These are phyloP conservation scores for Archegozetes longisetosus DNA, from an alignment of 1,140 invertebrate species.

Conservation along the genomic window DNA sequence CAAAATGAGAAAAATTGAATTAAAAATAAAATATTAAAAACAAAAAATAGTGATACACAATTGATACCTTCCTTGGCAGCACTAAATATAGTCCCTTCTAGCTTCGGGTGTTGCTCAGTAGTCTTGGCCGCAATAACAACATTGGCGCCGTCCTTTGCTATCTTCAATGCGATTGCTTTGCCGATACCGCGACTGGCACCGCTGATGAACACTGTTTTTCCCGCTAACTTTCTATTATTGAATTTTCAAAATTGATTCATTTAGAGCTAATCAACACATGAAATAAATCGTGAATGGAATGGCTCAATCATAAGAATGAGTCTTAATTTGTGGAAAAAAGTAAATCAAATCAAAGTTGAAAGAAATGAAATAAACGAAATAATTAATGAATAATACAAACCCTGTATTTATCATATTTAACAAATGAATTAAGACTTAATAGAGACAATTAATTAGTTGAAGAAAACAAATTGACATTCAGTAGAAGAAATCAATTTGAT, in stretches of 20 bases:
- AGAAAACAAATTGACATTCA: too few species aligned
- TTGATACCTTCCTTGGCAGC: conserved; percentile 94
- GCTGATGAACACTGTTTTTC: conserved; percentile 82
- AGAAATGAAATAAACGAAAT: too few species aligned
- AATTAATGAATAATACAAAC: neutral
- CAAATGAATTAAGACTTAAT: too few species aligned
- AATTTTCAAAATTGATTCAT: neutral
- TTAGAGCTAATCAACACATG: neutral
- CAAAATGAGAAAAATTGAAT: neutral
- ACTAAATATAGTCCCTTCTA: conserved; percentile 94
- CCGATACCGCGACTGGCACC: conserved; percentile 95
- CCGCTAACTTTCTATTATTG: conserved; percentile 43
- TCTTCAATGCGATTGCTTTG: conserved; percentile 86
- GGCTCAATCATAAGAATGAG: too few species aligned
- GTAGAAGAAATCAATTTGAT: too few species aligned
- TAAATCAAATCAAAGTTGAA: too few species aligned
- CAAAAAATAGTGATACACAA: too few species aligned
- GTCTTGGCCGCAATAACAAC: conserved; percentile 91
- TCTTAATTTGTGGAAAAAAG: too few species aligned
- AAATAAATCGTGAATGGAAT: too few species aligned
- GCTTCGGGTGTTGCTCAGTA: conserved; percentile 82
- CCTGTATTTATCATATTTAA: neutral
- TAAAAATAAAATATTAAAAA: neutral
- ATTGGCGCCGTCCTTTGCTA: conserved; percentile 84
- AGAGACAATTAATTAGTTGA: too few species aligned